Evolutionary conservation across 2,797 vertebrate genomes (phyloP), one percentile per base, ranked within the genome.

Genomic region (Discoglossus pictus): DNA sequence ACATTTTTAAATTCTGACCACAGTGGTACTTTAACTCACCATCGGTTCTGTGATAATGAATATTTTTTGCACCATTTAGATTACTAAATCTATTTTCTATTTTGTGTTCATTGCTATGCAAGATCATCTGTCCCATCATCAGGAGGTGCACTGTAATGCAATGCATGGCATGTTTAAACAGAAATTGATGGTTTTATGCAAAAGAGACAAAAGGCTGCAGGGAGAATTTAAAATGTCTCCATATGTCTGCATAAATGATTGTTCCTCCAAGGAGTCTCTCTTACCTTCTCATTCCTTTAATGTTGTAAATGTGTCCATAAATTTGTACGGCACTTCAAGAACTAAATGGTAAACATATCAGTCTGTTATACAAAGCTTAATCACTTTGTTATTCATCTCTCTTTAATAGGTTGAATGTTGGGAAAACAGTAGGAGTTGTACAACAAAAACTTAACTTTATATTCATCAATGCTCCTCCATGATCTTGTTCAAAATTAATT

Each of bases 161-260:
- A 17, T 15, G 21, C 46, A 25, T 17, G 7, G 23, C 65, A 59
- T 50, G 64, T 67, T 48, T 67, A 67, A 51, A 36, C 54, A 52
- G 43, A 50, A 60, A 52, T 60, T 17, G 60, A 60, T 68, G 35
- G 46, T 44, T 68, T 43, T 52, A 38, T 34, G 65, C 46, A 59
- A 60, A 51, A 17, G 36, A 60, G 55, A 60, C 47, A 68, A 51
- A 68, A 18, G 36, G 44, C 65, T 59, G 38, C 17, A 12, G 46
- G 65, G 46, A 59, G 25, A 25, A 43, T 34, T 39, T 59, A 68
- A 50, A 43, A 51, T 18, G 23, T 60, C 55, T 68, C 65, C 65
- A 60, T 68, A 68, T 68, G 65, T 51, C 36, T 36, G 36, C 38
- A 60, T 68, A 68, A 67, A 60, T 59, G 44, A 51, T 51, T 20